Evolutionary conservation across 2,797 vertebrate species (phyloP), one percentile per base, ranked within the genome.

Genomic region (Sebastes hubbsi): DNA sequence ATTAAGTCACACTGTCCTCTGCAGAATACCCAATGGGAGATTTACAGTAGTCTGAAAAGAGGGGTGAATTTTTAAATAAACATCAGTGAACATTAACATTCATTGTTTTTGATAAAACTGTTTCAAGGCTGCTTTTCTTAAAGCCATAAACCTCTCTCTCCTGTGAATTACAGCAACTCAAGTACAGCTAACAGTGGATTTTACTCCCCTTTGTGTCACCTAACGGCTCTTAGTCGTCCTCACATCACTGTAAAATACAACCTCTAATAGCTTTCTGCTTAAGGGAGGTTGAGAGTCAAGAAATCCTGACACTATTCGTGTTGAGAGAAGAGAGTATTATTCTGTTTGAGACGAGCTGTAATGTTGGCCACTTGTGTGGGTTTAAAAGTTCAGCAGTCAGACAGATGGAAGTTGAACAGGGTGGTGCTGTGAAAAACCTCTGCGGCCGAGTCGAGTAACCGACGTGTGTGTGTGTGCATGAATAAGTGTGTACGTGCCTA

Each of bases 301-400:
- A 76, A 72, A 65, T 60, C 71, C 30, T 75, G 81, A 59, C 63
- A 46, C n/a, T 73, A 18, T 14, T 75, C 9, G 12, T 46, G 38
- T 7, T 54, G 73, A 81, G 49, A 81, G 36, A 82, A 61, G 65
- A 67, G 32, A 77, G 32, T 3, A 10, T 61, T 63, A 25, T 54
- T 64, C 58, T 60, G 42, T 38, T 38, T 30, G 70, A 76, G 46
- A 79, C 38, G 1, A 16, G 58, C 72, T 61, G 79, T 22, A 61
- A 72, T 27, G 68, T 82, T 52, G 59, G 58, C 67, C 59, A 63
- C 49, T 64, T 61, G 55, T 60, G 68, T 54, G 36, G 75, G 79
- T 84, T 89, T 75, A 83, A 75, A 87, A 87, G 91, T 91, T 92
- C 90, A 90, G 72, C 81, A 72, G 73, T 65, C 71, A 54, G 79